Percentiles rank a stretch among this genome's conserved stretches.
Conservation (phyloP, 2,888 invertebrate genomes). For the Noctua janthe region DNA sequence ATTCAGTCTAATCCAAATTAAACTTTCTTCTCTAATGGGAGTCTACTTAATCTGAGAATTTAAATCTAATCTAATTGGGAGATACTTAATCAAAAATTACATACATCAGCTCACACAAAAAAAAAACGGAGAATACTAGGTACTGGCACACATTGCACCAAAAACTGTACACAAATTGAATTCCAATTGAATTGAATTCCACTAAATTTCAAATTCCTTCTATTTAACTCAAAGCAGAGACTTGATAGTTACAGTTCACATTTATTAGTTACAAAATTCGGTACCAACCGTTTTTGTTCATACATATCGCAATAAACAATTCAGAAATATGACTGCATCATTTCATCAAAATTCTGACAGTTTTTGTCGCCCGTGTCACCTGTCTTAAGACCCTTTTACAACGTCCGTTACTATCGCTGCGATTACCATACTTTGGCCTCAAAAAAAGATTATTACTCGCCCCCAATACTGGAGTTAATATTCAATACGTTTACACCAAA, state of each 20-base stretch:
- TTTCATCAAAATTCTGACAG: slow-evolving; percentile 81
- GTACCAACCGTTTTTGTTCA: slow-evolving; percentile 44
- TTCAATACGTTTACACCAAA: slow-evolving; percentile 89
- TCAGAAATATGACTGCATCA: slow-evolving; percentile 71
- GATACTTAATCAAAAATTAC: background rate
- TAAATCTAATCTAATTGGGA: background rate
- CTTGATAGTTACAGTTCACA: slow-evolving; percentile 10
- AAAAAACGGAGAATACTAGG: background rate
- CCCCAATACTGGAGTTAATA: slow-evolving; percentile 83
- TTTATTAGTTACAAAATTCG: slow-evolving; percentile 32
- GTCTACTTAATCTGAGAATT: background rate
- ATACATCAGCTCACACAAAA: background rate
- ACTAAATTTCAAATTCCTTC: background rate
- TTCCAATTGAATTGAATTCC: background rate
- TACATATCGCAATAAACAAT: slow-evolving; percentile 58
- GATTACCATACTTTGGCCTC: slow-evolving; percentile 85
- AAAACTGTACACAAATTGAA: background rate
- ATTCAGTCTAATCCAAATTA: background rate
- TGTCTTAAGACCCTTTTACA: slow-evolving; percentile 75
- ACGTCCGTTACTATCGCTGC: slow-evolving; percentile 77
- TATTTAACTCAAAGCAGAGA: background rate
- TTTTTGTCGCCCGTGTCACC: slow-evolving; percentile 81
- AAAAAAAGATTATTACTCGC: slow-evolving; percentile 84
- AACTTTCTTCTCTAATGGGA: background rate
- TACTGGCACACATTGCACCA: background rate